Conservation (phyloP, 2,888 invertebrate genomes). For the Folsomia manolachei region DNA sequence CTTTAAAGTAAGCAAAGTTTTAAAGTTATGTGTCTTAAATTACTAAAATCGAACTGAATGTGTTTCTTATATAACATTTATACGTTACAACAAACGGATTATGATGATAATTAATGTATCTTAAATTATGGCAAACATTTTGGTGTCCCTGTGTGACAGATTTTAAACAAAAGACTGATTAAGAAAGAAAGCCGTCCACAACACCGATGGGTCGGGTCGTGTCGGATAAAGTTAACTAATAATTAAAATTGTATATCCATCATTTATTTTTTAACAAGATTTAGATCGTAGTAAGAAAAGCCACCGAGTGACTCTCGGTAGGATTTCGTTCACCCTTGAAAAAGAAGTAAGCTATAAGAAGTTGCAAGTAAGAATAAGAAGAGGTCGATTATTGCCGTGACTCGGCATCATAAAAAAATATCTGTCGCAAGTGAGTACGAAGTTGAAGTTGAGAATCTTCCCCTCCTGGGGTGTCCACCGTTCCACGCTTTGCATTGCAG, state of each 20-base stretch:
- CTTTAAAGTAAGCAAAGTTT: neutral
- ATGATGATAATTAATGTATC: neutral
- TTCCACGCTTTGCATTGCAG: slow-evolving; percentile 3
- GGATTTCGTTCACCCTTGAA: neutral
- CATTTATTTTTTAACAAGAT: neutral
- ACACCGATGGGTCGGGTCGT: neutral
- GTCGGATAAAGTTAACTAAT: neutral
- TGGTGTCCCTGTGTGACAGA: neutral
- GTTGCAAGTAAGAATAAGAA: slow-evolving; percentile 16
- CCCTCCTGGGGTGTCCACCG: neutral
- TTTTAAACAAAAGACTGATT: neutral
- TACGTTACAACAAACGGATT: neutral
- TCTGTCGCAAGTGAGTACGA: neutral
- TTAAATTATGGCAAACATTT: neutral
- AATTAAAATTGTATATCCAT: neutral
- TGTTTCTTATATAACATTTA: neutral
- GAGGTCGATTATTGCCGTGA: slow-evolving; percentile 16
- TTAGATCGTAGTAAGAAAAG: slow-evolving; percentile 1
- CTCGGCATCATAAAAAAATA: slow-evolving; percentile 19
- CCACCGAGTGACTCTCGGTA: slow-evolving; percentile 45
- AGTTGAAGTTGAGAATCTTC: neutral
- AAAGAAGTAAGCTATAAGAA: slow-evolving; percentile 28
- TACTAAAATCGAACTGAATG: neutral
- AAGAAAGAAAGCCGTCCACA: neutral
- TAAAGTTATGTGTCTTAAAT: neutral